These are phyloP conservation scores for Phthorimaea operculella DNA, from an alignment of 1,140 invertebrate species.

Conservation along the genomic window DNA sequence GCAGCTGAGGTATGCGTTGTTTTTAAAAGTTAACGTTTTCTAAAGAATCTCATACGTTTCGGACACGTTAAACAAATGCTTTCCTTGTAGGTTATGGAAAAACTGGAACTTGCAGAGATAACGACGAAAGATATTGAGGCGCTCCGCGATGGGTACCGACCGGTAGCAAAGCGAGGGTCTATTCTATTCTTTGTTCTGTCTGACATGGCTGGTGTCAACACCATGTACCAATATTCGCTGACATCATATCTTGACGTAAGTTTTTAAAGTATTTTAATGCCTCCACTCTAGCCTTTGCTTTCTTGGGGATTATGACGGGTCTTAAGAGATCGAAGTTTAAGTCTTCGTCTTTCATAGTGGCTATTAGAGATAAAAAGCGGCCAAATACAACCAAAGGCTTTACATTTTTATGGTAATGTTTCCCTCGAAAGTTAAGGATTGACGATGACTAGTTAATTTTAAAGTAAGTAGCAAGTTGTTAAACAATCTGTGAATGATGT, in stretches of 20 bases:
- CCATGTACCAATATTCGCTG: conserved; percentile 93
- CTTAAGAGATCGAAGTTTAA: too few species aligned
- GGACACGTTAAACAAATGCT: not conserved
- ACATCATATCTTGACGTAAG: conserved; percentile 76
- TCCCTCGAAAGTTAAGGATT: too few species aligned
- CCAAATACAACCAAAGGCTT: too few species aligned
- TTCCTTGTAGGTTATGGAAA: conserved; percentile 72
- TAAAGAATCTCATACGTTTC: not conserved
- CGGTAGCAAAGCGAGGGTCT: conserved; percentile 84
- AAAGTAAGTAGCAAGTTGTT: too few species aligned
- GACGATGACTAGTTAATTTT: too few species aligned
- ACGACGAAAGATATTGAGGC: conserved; percentile 84
- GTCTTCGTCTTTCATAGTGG: too few species aligned
- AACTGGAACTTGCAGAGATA: conserved; percentile 76
- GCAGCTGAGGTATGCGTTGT: conserved; percentile 72
- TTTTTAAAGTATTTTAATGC: conserved; percentile 2
- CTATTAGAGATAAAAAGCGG: too few species aligned
- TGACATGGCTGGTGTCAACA: conserved; percentile 86
- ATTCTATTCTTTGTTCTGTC: conserved; percentile 90
- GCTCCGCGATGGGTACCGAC: conserved; percentile 82
- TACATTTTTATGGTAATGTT: too few species aligned
- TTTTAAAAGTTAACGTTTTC: not conserved
- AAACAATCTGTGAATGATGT: too few species aligned
- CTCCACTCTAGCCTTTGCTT: not conserved
- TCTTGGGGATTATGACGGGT: too few species aligned